Evolutionary conservation across 2,888 invertebrate genomes (phyloP), one percentile per base, ranked within the genome.

Genomic region (Taenaris catops): DNA sequence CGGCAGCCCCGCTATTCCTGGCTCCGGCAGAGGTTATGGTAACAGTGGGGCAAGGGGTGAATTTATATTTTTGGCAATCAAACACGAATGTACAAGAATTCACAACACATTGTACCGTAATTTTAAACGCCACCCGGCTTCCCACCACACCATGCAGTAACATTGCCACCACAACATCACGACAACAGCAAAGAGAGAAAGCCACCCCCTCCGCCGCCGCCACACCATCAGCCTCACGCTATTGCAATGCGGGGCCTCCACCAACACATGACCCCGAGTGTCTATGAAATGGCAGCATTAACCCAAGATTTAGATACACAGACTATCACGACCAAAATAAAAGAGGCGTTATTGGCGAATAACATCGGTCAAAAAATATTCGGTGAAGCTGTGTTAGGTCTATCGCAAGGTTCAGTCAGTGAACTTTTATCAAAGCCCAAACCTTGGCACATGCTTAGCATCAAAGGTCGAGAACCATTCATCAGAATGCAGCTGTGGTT

Each of bases 311-410:
- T 99, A 46, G 98, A 99, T 76, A 99, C 99, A 1, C 96, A 98
- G 67, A 93, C 94, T 8, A 96, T 98, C 56, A 98, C 98, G 1
- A 97, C 97, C 4, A 96, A 96, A 74, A 98, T 98, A 67, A 99
- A 98, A 69, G 98, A 98, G 73, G 97, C 98, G 0, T 88, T 99
- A 4, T 88, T 98, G 32, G 97, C 98, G 19, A 98, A 98, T 72
- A 98, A 98, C 66, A 97, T 99, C 51, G 98, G 98, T 1, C 99
- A 99, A 79, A 98, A 98, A 89, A 96, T 97, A 45, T 99, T 99
- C 63, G 99, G 99, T 4, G 99, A 99, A 83, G 97, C 97, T 0
- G 98, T 99, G 2, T 88, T 99, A 6, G 98, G 98, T 0, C 88
- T 99, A 12, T 97, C 97, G 0, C 98, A 99, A 78, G 98, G 97